Evolutionary conservation across 2,797 vertebrate species (phyloP).

Genomic region (Melanotaenia maccullochi): DNA sequence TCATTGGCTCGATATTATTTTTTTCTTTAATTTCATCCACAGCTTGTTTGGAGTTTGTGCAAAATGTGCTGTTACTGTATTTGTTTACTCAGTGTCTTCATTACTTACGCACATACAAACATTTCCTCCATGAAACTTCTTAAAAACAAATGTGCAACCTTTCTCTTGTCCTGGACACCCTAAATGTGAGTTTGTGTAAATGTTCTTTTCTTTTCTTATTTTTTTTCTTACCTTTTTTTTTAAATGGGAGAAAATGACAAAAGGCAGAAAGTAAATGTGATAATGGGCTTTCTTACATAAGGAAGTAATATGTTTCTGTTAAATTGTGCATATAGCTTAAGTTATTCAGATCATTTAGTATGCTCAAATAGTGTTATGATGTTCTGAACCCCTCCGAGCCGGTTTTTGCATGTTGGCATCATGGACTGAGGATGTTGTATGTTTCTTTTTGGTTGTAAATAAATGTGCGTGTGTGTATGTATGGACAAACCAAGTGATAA

Average conservation of each 20-base stretch:
- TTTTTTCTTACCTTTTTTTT: slow-evolving; percentile 26
- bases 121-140: slow-evolving; percentile 27
- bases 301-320: slow-evolving; percentile 66
- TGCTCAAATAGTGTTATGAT: slow-evolving; percentile 25
- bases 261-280: slow-evolving; percentile 18
- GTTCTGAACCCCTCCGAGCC: slow-evolving; percentile 29
- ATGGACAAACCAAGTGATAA: slow-evolving; percentile 70
- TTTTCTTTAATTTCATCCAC: not conserved
- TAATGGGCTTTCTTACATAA: slow-evolving; percentile 37
- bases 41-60: slow-evolving; percentile 16
- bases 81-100: slow-evolving; percentile 55
- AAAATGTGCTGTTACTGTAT: slow-evolving; percentile 31
- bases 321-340: slow-evolving; percentile 49
- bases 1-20: not conserved
- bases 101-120: slow-evolving; percentile 41
- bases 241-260: slow-evolving; percentile 17
- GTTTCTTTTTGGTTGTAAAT: slow-evolving; percentile 52
- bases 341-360: slow-evolving; percentile 64
- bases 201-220: slow-evolving; percentile 1
- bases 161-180: slow-evolving; percentile 26
- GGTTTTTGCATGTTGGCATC: slow-evolving; percentile 36
- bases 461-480: slow-evolving; percentile 52
- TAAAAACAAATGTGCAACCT: slow-evolving; percentile 15
- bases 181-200: slow-evolving; percentile 37
- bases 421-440: slow-evolving; percentile 40